Percentiles rank a stretch among this genome's conserved stretches.
Evolutionary conservation across 2,113 vertebrate genomes (phyloP).

Genomic region (Prionailurus bengalensis): DNA sequence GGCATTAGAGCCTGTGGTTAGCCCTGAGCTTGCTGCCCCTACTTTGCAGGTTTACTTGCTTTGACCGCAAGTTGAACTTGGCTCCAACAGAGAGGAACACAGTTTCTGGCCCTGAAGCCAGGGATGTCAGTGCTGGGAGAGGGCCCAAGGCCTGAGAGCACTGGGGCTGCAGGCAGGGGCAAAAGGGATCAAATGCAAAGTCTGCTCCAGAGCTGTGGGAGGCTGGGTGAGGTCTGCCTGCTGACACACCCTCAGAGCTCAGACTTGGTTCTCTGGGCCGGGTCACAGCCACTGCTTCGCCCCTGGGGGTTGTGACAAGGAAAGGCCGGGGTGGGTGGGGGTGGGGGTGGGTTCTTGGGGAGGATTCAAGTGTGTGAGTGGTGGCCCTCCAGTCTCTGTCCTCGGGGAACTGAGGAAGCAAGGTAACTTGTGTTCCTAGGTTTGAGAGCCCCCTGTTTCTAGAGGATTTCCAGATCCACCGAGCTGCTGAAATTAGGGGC

Average conservation of each 20-base stretch:
- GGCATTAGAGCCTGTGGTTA: background rate
- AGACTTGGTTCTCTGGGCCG: background rate
- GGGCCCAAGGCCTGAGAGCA: background rate
- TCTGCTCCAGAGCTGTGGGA: background rate
- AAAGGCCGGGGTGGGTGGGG: background rate
- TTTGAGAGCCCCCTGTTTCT: background rate
- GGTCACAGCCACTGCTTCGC: background rate
- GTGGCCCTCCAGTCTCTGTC: background rate
- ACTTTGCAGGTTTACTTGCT: background rate
- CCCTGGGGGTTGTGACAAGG: background rate
- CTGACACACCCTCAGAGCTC: fast-evolving
- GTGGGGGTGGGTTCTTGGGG: background rate
- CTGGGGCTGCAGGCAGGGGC: background rate
- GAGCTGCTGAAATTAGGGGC: background rate
- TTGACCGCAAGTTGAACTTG: background rate
- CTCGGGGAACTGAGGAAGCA: background rate
- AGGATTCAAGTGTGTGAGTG: background rate
- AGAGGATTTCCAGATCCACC: background rate
- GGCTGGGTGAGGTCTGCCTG: background rate
- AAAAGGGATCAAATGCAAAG: background rate
- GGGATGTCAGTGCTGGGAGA: background rate
- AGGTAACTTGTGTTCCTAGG: background rate
- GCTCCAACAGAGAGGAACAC: background rate
- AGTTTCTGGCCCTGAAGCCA: background rate
- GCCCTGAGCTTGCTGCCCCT: background rate